Evolutionary conservation across 2,797 vertebrate species (phyloP).

Genomic region (Acanthornis magna): DNA sequence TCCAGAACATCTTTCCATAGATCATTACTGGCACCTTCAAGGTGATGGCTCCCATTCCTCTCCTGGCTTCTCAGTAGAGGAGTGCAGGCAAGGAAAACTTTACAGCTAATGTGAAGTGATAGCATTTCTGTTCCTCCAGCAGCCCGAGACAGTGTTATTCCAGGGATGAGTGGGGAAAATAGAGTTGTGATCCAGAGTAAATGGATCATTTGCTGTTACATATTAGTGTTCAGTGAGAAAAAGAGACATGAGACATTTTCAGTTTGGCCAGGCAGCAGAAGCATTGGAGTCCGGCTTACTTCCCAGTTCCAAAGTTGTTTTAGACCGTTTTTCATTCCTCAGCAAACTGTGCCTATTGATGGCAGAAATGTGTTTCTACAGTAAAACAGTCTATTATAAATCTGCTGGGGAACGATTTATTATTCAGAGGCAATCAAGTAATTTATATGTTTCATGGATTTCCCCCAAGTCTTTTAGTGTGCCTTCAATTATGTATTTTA

Average conservation of each 20-base stretch:
- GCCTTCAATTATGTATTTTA: constrained; percentile 21
- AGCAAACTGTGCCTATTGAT: neutral
- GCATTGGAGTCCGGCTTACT: neutral
- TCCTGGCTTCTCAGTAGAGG: neutral
- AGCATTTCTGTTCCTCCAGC: neutral
- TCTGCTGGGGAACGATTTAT: neutral
- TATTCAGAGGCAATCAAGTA: constrained; percentile 20
- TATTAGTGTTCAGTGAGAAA: neutral
- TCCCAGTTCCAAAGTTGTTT: constrained; percentile 1
- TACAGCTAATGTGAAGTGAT: neutral
- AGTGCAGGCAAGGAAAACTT: constrained; percentile 25
- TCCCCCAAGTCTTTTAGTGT: neutral
- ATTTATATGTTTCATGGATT: neutral
- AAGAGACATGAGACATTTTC: neutral
- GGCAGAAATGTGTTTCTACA: neutral
- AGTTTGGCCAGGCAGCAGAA: neutral
- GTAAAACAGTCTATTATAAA: neutral
- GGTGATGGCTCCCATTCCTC: constrained; percentile 3
- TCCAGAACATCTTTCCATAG: constrained; percentile 8
- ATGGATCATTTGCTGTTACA: neutral
- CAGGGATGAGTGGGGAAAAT: neutral
- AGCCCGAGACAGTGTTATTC: neutral
- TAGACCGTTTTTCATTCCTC: neutral
- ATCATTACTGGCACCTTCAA: constrained; percentile 29
- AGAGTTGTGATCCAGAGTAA: neutral